These are phyloP conservation scores for Sisor rabdophorus DNA, from an alignment of 2,113 vertebrate species.

Conservation along the genomic window DNA sequence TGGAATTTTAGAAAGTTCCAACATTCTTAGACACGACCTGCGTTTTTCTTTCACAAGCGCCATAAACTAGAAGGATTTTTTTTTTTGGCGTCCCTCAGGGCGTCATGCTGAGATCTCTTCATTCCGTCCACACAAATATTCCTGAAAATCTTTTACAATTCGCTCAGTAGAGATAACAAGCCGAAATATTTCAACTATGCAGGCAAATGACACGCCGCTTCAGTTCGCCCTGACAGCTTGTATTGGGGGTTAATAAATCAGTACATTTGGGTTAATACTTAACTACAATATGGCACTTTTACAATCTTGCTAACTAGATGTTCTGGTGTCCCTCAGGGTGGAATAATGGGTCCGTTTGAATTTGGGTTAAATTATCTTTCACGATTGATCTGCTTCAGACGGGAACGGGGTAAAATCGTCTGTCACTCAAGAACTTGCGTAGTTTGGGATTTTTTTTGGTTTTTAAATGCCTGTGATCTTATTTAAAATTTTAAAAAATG, in stretches of 20 bases:
- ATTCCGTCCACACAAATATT: not conserved
- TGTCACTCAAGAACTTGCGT: no score
- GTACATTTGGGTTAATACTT: slow-evolving; percentile 14
- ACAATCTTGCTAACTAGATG: not conserved
- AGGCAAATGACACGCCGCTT: not conserved
- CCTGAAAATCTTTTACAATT: slow-evolving; percentile 4
- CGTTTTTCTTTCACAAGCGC: not conserved
- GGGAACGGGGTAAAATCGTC: no score
- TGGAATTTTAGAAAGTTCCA: not conserved
- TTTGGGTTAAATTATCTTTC: no score
- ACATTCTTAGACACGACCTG: not conserved
- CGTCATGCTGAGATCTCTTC: not conserved
- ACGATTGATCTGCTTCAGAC: no score
- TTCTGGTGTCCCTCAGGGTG: not conserved
- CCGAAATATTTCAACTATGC: slow-evolving; percentile 7
- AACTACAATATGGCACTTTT: not conserved
- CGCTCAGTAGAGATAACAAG: not conserved
- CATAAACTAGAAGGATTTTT: not conserved
- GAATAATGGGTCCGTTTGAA: not conserved
- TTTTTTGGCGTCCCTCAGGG: not conserved
- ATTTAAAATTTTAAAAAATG: no score
- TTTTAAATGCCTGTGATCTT: no score
- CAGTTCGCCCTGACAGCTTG: not conserved
- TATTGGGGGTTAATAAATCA: not conserved
- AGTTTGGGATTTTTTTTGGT: no score